Base-by-base conservation (phyloP, 2,797 vertebrate genomes). In the Chaetophractus vellerosus region DNA sequence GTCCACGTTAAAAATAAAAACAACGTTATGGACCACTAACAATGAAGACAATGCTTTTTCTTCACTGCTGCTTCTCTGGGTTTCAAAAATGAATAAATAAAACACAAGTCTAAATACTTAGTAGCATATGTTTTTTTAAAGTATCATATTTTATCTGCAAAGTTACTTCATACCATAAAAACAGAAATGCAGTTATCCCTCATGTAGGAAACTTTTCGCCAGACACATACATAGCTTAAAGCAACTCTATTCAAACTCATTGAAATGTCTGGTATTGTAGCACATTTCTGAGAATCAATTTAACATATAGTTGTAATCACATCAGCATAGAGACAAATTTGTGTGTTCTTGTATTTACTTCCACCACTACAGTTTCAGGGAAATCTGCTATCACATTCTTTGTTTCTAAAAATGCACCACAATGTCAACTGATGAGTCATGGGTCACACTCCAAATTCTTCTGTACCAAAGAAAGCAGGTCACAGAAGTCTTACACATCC, bases 351-450 rank as follows among this genome's bases (percentile, higher is more conserved):
- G 38, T 68, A 94, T 85, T 96, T 92, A 87, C 88, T 31, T 91
- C 87, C 80, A 21, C 72, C 63, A 94, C 61, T 57, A 28, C 50
- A 38, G 26, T 69, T 91, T 64, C 92, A 90, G 92, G 96, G 95
- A 74, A 45, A 78, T 85, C 81, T 95, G 88, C 93, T 92, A 59
- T 36, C 31, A 26, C 86, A 89, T 63, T 82, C 86, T 94, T 95
- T 68, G 95, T 95, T 97, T 96, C 97, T 96, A 97, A 96, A 97
- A 91, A 66, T 91, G 76, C 31, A 93, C 59, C 74, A 90, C 90
- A 14, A 38, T 41, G 9, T 81, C 94, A 97, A 92, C 61, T 90
- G 88, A 90, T 91, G 96, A 98, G 93, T 0, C 14, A 97, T 14
- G 78, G 96, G 75, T 94, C 97, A 90, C 64, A 94, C 33, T 95